Evolutionary conservation across 2,888 invertebrate genomes (phyloP), one percentile per base, ranked within the genome.

Genomic region (Polymixis lichenea): DNA sequence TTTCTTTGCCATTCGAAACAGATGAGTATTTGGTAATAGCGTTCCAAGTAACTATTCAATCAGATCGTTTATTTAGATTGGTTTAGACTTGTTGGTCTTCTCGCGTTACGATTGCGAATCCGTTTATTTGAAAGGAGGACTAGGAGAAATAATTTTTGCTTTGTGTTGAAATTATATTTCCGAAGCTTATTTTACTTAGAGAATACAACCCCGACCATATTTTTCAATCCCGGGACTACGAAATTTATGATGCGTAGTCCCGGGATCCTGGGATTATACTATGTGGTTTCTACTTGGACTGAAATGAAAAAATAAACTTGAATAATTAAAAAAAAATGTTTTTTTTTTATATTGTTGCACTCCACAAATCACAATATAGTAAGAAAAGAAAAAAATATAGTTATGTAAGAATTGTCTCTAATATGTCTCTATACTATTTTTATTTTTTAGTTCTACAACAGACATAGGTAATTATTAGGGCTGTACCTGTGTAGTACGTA

Each of bases 21-120:
- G 74, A 87, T 72, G 58, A 67, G 43, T 67, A 78, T 85, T 86
- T 72, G 55, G 58, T 79, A 82, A 80, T 77, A 58, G 64, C n/a
- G 9, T 76, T 73, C 28, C 62, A 60, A 67, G 70, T 61, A 67
- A 64, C 46, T 56, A 73, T 80, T 56, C 61, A 75, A 78, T 67
- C 51, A 58, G 70, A 55, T 58, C 19, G 11, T 28, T 72, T 65
- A 58, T n/a, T n/a, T n/a, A n/a, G n/a, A n/a, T n/a, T 68, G 28
- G 25, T 71, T 60, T 68, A 51, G 62, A 17, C n/a, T 43, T 55
- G 3, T 56, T 56, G 25, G 66, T 65, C 5, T 55, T 53, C 9
- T 64, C 9, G 5, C 2, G 32, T 69, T 38, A 43, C 3, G 25
- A 43, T 66, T 65, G 25, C 19, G 25, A 53, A 66, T 66, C 32